Base-by-base conservation (phyloP, 2,888 invertebrate genomes). In the Lottia scabra region DNA sequence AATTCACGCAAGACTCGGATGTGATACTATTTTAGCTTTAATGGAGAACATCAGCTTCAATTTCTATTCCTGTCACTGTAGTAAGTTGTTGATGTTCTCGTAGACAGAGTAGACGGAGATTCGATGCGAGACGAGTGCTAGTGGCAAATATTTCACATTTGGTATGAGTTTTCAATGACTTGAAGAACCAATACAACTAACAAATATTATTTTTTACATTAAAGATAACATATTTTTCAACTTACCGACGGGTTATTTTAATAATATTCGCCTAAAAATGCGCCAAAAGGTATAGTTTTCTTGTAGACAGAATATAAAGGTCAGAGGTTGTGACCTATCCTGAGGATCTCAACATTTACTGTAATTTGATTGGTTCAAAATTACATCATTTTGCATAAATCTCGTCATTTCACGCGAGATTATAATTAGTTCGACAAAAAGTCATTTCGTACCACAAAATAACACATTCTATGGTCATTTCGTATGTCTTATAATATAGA, bases 271-370 rank as follows among this genome's bases (percentile, higher is more conserved):
- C 66, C 63, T 38, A n/a, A 23, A 45, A 69, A 63, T 38, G 44
- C 63, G 69, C 63, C 45, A 45, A 70, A 65, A 30, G 27, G 48
- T 38, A 30, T 30, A 48, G 30, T 27, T 70, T 78, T 72, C 75
- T 76, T 74, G 73, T 80, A 80, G 81, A 80, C 82, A 78, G 81
- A 75, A 75, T 38, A 80, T 81, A 86, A 86, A 86, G 86, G 86
- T 86, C 86, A 86, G 82, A 84, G 86, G 84, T 86, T 84, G 85
- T 86, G 86, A 86, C 86, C 86, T 78, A 78, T 78, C 76, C 78
- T 73, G 75, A 72, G 76, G 78, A 80, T 80, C 80, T 80, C 80
- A 76, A 44, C 70, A 73, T 67, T 74, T 71, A 66, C 71, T 75
- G 56, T 65, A 71, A 75, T 78, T 75, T 81, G 78, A 86, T 86